phyloP scores from a whole-genome alignment of 2,113 vertebrate species.

The Prunella himalayana region DNA sequence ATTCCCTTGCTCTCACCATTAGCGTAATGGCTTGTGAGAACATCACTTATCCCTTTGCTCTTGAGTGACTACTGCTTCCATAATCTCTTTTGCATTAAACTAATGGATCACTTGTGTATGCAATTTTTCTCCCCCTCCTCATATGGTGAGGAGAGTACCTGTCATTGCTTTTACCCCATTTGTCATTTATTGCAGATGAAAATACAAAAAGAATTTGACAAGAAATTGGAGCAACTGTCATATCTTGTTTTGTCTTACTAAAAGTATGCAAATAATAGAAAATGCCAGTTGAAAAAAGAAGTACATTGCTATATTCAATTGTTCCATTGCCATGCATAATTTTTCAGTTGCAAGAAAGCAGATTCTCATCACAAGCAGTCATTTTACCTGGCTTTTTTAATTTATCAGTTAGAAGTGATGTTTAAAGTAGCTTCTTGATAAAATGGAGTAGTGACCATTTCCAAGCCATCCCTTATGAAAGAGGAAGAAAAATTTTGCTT shows the following conservation, averaged over 20 bases:
- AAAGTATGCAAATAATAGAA: constrained; percentile 14
- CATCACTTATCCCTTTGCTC: constrained; percentile 34
- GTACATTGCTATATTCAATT: neutral
- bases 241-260: neutral
- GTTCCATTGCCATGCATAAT: neutral
- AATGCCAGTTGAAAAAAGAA: neutral
- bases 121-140: neutral
- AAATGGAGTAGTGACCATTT: neutral
- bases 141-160: neutral
- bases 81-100: constrained; percentile 14
- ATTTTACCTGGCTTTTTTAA: neutral
- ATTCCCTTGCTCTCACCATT: constrained; percentile 17
- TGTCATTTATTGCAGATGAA: constrained; percentile 1
- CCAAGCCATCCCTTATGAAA: neutral
- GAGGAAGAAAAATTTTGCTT: neutral
- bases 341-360: neutral
- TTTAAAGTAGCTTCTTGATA: neutral
- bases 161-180: neutral
- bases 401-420: neutral
- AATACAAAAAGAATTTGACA: constrained; percentile 31
- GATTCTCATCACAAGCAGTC: neutral
- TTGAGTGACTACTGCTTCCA: neutral
- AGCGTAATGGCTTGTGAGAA: neutral
- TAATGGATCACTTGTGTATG: neutral
- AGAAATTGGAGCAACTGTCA: constrained; percentile 20